phyloP scores from a whole-genome alignment of 1,140 invertebrate species.

The Caenorhabditis brenneri region DNA sequence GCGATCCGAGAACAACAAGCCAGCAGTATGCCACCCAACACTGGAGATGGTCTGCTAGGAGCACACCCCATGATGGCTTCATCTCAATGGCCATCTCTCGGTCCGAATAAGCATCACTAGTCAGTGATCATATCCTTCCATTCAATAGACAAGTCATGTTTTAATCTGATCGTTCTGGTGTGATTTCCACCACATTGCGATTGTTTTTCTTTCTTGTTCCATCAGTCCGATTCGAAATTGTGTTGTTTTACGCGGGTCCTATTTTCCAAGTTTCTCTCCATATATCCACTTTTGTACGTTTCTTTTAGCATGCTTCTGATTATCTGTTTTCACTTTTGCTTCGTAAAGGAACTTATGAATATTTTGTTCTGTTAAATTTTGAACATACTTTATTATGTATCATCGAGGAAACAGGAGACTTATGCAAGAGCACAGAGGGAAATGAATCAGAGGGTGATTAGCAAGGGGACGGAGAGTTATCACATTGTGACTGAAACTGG shows the following conservation, averaged over 20 bases:
- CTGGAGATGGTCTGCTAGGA: not conserved
- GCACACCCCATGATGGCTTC: constrained; percentile 2
- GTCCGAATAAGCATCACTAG: constrained; percentile 2
- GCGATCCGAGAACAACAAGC: constrained; percentile 27
- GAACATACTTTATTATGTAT: constrained; percentile 1
- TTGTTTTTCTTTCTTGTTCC: not conserved
- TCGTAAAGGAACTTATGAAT: not conserved
- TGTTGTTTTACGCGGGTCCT: constrained; percentile 2
- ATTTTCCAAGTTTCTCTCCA: not conserved
- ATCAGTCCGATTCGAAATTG: not conserved
- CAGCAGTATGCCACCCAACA: not conserved
- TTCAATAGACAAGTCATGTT: constrained; percentile 31
- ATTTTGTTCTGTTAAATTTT: not conserved
- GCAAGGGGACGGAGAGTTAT: not conserved
- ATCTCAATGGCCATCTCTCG: not conserved
- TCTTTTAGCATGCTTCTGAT: constrained; percentile 4
- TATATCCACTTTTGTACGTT: not conserved
- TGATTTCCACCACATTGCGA: not conserved
- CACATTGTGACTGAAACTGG: not conserved
- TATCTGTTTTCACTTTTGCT: not conserved
- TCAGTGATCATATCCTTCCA: not conserved
- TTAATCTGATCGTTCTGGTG: not conserved
- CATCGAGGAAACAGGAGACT: not conserved
- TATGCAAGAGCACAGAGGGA: not conserved
- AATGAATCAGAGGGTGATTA: not conserved